Base-by-base conservation (phyloP, 2,888 invertebrate species). In the Girardia tigrina region DNA sequence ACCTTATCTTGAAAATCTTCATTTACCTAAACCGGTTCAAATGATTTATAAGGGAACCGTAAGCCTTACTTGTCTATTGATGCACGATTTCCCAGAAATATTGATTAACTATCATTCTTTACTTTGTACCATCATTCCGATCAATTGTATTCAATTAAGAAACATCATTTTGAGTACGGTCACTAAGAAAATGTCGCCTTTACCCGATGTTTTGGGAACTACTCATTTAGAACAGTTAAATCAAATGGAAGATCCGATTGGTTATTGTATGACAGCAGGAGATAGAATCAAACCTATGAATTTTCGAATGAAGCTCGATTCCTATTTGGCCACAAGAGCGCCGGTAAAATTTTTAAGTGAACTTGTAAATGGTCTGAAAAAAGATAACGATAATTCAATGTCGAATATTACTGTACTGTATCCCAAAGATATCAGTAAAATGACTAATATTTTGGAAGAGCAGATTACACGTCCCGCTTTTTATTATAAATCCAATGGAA, bases 41-140 rank as follows among this genome's bases (percentile, higher is more conserved):
- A 87, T 90, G 80, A 86, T 98, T 27, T 99, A 98, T 86, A 94
- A 94, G 85, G 87, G 87, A 42, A 94, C 94, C 0, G 86, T 98
- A 71, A 89, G 95, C 78, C 93, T 99, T 8, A 87, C 99, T 73
- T 87, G 98, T 42, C 94, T 99, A 0, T 86, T 99, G 29, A 87
- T 98, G 14, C 98, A 99, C 83, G 98, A 99, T 84, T 99, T 99
- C 84, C 98, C 98, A 0, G 98, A 99, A 86, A 94, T 99, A 84
- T 87, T 99, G 73, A 97, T 97, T 85, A 98, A 99, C 84, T 97
- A 95, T 85, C 95, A 98, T 84, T 97, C 97, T 84, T 92, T 92
- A 70, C 94, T 99, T 86, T 97, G 98, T 84, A 98, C 99, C 85
- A 94, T 93, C 78, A 97, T 99, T 80, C 97, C 98, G 71, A 93